A percentile compares a stretch with the other conserved stretches of the same genome.
phyloP scores from a whole-genome alignment of 2,113 vertebrate genomes.

The Phocoena sinus region DNA sequence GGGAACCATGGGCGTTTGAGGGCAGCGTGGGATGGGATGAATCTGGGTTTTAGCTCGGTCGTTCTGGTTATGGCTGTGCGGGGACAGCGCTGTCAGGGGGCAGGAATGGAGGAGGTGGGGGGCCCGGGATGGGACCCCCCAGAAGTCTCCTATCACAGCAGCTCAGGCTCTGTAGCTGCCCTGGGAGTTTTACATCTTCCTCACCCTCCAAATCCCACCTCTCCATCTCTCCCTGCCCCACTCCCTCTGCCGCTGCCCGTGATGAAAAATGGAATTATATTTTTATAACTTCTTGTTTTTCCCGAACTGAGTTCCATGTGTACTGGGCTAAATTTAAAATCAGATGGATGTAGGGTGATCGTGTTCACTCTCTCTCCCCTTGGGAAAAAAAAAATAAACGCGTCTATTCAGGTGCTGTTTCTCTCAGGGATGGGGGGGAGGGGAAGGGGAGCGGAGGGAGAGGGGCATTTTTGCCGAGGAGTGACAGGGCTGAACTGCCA shows the following conservation, averaged over 20 bases:
- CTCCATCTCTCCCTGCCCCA: neutral
- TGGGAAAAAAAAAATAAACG: neutral
- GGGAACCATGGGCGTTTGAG: neutral
- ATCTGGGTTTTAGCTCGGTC: neutral
- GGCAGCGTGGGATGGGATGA: neutral
- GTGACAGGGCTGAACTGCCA: neutral
- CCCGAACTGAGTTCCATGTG: neutral
- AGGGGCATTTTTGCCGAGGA: neutral
- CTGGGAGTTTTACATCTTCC: too few relatives aligned
- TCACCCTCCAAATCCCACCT: neutral
- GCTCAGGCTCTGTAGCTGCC: rapidly evolving
- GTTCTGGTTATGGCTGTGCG: neutral
- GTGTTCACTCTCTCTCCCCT: neutral
- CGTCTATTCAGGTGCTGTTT: neutral
- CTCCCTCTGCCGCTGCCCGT: neutral
- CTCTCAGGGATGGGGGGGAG: neutral
- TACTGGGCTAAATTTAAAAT: slow-evolving; percentile 59
- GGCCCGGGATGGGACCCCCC: neutral
- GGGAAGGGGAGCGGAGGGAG: rapidly evolving
- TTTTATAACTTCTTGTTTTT: slow-evolving; percentile 41
- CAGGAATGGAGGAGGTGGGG: neutral
- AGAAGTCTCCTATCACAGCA: rapidly evolving
- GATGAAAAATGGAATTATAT: slow-evolving; percentile 3
- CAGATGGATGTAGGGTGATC: neutral
- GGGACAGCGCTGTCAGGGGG: neutral